Evolutionary conservation across 2,888 invertebrate genomes (phyloP).

Genomic region (Octonoba sinensis): DNA sequence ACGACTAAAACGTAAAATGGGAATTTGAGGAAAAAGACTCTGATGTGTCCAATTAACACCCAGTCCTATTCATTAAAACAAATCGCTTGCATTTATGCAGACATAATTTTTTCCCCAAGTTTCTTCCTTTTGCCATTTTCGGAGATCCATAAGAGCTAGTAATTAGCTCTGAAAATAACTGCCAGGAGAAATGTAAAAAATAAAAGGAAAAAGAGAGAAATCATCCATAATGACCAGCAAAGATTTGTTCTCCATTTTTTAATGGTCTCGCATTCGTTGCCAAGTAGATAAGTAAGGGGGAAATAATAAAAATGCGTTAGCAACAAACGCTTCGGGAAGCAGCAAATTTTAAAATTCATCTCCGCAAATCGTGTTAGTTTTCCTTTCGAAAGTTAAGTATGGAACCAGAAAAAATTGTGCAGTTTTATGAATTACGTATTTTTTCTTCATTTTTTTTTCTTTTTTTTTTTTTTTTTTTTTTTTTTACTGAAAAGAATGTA

Average conservation of each 20-base stretch:
- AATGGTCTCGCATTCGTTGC: slow-evolving; percentile 36
- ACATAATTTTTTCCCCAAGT: slow-evolving; percentile 27
- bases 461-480: neutral
- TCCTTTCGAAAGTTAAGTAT: slow-evolving; percentile 8
- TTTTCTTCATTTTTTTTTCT: no score
- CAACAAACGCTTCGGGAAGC: slow-evolving; percentile 24
- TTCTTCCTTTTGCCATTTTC: slow-evolving; percentile 14
- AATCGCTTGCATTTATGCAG: slow-evolving; percentile 51
- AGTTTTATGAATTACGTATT: slow-evolving; percentile 28
- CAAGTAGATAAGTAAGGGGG: slow-evolving; percentile 30
- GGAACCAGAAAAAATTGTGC: neutral
- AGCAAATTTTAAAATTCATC: slow-evolving; percentile 38
- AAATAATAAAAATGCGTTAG: slow-evolving; percentile 21
- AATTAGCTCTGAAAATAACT: slow-evolving; percentile 57
- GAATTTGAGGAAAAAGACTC: slow-evolving; percentile 27
- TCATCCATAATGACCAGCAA: slow-evolving; percentile 49
- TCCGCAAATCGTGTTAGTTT: slow-evolving; percentile 12
- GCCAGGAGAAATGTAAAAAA: slow-evolving; percentile 16
- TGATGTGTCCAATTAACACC: slow-evolving; percentile 61
- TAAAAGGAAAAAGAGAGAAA: slow-evolving; percentile 22
- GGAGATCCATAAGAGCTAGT: slow-evolving; percentile 52
- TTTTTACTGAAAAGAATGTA: neutral
- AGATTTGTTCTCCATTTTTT: slow-evolving; percentile 51
- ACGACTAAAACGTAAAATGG: slow-evolving; percentile 43
- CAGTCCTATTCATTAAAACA: slow-evolving; percentile 58